Conservation (phyloP, 2,113 vertebrate species). For the rat (Rattus norvegicus) region GRCr8 NC_086019.1:131350501-131351000, state of each 20-base stretch:
- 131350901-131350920: slow-evolving; percentile 71
- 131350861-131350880: no score
- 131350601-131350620: no score
- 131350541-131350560: slow-evolving; percentile 90
- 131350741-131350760: no score
- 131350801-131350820: no score
- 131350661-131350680: slow-evolving; percentile 24
- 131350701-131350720: no score
- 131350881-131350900: slow-evolving; percentile 30
- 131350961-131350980: neutral
- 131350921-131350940: slow-evolving; percentile 43
- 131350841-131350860: no score
- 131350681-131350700: no score
- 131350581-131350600: slow-evolving; percentile 72
- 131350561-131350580: slow-evolving; percentile 83
- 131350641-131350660: slow-evolving; percentile 89
- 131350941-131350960: neutral
- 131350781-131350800: no score
- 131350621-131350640: slow-evolving; percentile 72
- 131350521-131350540: slow-evolving; percentile 87
- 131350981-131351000: neutral
- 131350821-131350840: no score
- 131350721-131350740: no score
- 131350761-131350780: no score
- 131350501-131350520: slow-evolving; percentile 88